Conservation (phyloP, 2,113 vertebrate genomes). For the Psittacula cyanocephala region DNA sequence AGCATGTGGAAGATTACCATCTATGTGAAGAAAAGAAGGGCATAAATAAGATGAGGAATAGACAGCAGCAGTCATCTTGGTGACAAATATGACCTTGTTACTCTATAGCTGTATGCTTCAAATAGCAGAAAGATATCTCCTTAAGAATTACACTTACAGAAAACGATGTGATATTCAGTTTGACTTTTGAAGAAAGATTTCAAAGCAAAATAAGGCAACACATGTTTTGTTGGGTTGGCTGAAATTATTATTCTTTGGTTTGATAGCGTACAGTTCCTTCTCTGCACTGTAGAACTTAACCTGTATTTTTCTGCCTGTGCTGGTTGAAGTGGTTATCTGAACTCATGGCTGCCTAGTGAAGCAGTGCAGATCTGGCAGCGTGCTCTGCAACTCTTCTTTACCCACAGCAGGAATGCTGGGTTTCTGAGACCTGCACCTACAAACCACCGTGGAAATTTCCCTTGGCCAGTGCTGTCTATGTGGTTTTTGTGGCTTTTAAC, state of each 20-base stretch:
- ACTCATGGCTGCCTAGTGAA: background rate
- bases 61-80: background rate
- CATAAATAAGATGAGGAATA: background rate
- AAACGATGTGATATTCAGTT: background rate
- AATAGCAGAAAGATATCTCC: background rate
- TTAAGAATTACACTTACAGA: background rate
- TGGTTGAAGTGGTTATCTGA: background rate
- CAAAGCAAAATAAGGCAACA: background rate
- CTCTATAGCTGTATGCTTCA: background rate
- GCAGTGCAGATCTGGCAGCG: background rate
- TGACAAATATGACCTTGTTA: background rate
- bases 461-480: background rate
- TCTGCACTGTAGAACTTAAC: background rate
- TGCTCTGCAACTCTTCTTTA: background rate
- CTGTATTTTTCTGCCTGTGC: background rate
- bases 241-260: fast-evolving
- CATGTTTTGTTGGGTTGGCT: background rate
- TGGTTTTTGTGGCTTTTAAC: background rate
- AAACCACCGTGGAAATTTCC: background rate
- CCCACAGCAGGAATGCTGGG: background rate
- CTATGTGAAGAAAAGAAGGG: background rate
- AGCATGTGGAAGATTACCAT: background rate
- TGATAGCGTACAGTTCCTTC: background rate
- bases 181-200: background rate
- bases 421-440: background rate